These are phyloP conservation scores for Neotoxoptera formosana DNA, from an alignment of 1,140 invertebrate genomes.

Conservation along the genomic window DNA sequence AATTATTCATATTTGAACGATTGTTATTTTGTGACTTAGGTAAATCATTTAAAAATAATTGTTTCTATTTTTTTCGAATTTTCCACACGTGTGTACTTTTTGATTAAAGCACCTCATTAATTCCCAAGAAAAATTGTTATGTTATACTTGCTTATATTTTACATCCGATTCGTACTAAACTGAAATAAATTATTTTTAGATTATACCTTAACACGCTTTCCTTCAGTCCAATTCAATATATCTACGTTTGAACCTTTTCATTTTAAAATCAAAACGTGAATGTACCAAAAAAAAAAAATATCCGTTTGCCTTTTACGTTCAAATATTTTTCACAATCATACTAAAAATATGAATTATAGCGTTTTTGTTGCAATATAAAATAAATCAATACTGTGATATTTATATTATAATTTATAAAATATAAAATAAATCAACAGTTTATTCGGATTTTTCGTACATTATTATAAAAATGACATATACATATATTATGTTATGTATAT, in stretches of 20 bases:
- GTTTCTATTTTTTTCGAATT: neutral
- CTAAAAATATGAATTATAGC: slow-evolving; percentile 4
- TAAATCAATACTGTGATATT: slow-evolving; percentile 18
- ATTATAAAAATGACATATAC: neutral
- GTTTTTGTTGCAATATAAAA: slow-evolving; percentile 13
- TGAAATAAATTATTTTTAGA: slow-evolving; percentile 19
- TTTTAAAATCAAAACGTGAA: neutral
- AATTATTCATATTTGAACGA: neutral
- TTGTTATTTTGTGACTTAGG: neutral
- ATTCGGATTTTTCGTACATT: neutral
- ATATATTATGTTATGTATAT: neutral
- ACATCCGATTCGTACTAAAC: neutral
- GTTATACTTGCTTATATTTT: neutral
- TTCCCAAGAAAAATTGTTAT: neutral
- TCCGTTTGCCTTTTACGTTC: neutral
- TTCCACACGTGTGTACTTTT: neutral
- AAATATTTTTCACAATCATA: slow-evolving; percentile 8
- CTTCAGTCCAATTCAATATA: neutral
- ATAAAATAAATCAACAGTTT: slow-evolving; percentile 1
- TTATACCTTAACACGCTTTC: neutral
- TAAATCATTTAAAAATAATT: neutral
- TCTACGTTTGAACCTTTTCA: neutral
- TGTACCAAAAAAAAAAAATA: neutral
- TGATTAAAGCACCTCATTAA: neutral
- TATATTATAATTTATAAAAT: slow-evolving; percentile 6